Conservation (phyloP, 2,797 vertebrate species). For the Epinephelus awoara region DNA sequence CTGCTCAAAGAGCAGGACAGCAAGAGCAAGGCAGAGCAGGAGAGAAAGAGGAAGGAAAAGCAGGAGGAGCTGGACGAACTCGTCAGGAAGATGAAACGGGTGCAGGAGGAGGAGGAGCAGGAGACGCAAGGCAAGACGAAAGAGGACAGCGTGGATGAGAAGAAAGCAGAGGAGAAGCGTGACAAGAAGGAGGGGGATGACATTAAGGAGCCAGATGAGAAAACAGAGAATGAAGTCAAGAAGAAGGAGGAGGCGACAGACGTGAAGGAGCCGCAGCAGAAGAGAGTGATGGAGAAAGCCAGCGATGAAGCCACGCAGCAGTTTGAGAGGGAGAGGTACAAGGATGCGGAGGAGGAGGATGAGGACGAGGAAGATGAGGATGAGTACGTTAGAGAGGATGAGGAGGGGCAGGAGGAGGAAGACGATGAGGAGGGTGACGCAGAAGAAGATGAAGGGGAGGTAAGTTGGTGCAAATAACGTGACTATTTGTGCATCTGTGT, state of each 20-base stretch:
- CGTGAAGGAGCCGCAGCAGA: constrained; percentile 80
- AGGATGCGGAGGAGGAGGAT: constrained; percentile 65
- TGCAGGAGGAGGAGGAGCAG: constrained; percentile 64
- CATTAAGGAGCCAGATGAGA: constrained; percentile 27
- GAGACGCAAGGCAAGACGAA: constrained; percentile 39
- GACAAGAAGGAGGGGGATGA: constrained; percentile 29
- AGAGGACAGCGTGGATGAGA: constrained; percentile 21
- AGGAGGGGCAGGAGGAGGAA: constrained; percentile 72
- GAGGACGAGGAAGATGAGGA: constrained; percentile 65
- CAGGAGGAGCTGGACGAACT: constrained; percentile 85
- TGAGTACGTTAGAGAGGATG: constrained; percentile 73
- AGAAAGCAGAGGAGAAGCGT: constrained; percentile 37
- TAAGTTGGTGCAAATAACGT: constrained; percentile 38
- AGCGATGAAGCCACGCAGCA: constrained; percentile 88
- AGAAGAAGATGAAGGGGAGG: constrained; percentile 80
- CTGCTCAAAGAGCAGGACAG: constrained; percentile 71
- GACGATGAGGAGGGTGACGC: constrained; percentile 54
- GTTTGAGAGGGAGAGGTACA: constrained; percentile 84
- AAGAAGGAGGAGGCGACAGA: constrained; percentile 36
- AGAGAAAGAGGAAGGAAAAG: constrained; percentile 78
- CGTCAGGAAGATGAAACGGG: constrained; percentile 79
- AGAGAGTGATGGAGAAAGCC: constrained; percentile 89
- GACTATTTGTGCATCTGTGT: background rate
- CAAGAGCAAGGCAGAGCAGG: constrained; percentile 69
- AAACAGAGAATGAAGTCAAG: constrained; percentile 49